Percentiles rank a stretch among this genome's conserved stretches.
These are phyloP conservation scores for Bucco capensis DNA, from an alignment of 2,113 vertebrate species.

Conservation along the genomic window DNA sequence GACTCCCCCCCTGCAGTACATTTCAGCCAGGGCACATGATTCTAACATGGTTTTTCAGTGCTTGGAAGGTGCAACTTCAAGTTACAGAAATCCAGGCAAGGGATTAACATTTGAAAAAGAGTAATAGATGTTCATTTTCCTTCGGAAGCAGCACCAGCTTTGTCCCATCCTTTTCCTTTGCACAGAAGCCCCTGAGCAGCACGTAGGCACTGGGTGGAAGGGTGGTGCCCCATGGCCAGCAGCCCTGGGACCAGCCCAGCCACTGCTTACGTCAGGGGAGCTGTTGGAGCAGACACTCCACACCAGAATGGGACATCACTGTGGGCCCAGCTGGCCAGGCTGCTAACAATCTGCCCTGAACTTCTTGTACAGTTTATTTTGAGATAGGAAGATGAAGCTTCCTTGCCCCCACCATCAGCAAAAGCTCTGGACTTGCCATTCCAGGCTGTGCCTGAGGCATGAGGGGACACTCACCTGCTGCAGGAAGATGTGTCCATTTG, in stretches of 20 bases:
- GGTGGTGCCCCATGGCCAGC: not conserved
- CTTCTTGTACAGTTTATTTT: not conserved
- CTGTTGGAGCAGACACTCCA: accelerated
- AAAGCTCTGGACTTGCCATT: not conserved
- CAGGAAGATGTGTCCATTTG: not conserved
- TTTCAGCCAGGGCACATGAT: not conserved
- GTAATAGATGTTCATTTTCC: not conserved
- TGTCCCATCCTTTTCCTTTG: not conserved
- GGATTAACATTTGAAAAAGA: not conserved
- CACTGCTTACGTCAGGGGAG: accelerated
- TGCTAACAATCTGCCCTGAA: not conserved
- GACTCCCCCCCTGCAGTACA: not conserved
- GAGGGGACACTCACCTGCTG: not conserved
- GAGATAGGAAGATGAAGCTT: too few relatives aligned
- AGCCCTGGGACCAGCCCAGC: not conserved
- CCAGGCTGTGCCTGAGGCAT: not conserved
- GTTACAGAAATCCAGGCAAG: not conserved
- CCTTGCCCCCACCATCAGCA: not conserved
- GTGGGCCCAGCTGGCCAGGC: accelerated
- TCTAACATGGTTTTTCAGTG: not conserved
- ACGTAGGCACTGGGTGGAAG: not conserved
- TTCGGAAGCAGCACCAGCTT: not conserved
- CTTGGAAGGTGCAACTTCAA: not conserved
- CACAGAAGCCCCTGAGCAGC: not conserved
- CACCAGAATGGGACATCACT: not conserved